Base-by-base conservation (phyloP, 2,797 vertebrate species). In the Bryconaethiops microstoma region DNA sequence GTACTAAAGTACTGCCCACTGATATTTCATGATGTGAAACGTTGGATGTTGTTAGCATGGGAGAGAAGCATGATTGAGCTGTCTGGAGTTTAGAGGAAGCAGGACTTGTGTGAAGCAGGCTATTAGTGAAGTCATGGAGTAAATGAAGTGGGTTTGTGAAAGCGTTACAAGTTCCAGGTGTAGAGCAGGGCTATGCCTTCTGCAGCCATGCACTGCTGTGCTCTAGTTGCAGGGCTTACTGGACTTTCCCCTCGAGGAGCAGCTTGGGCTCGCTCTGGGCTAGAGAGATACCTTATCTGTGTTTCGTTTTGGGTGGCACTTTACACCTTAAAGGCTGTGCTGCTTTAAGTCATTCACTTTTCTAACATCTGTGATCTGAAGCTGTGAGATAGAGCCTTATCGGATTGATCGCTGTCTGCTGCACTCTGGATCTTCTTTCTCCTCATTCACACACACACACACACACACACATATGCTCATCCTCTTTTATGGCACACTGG, bases 61-160 rank as follows among this genome's bases (percentile, higher is more conserved):
- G 12, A 86, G 82, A 75, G 75, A 77, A 78, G 76, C 76, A 73
- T 81, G 83, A 85, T 87, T 79, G 40, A 80, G 48, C 71, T 85
- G 73, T 57, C 69, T 35, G 83, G 78, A 84, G 54, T 80, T 83
- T 72, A 67, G 59, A 81, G 52, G 50, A 80, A 71, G 60, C 57
- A 25, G 74, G 39, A 73, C 67, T 79, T 63, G 68, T 81, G 71
- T 75, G 76, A 84, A 74, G 83, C 71, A 71, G 17, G 59, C 40
- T 80, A 88, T 90, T 88, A 88, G 87, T 89, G 83, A 85, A 89
- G 83, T 84, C 64, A 74, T 82, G 76, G 76, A 84, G 72, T 84
- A 87, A 89, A 92, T 89, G 74, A 84, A 84, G 77, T 63, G 74
- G 65, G 54, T 71, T 75, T 60, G n/a, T 60, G 77, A 82, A 69